phyloP scores from a whole-genome alignment of 1,140 invertebrate genomes.

The Sarcophaga bullata region DNA sequence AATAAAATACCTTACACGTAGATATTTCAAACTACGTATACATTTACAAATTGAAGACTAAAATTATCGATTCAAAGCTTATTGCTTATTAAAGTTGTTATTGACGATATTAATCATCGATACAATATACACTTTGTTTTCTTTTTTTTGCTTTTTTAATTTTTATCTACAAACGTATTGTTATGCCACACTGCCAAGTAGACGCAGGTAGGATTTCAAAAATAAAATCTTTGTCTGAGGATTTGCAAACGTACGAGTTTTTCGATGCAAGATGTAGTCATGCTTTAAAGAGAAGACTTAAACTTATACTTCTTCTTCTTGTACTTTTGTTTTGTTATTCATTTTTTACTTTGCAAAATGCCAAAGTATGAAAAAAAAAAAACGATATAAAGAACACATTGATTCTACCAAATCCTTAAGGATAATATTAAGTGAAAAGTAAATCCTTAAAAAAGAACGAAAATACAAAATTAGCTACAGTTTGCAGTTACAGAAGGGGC shows the following conservation, averaged over 20 bases:
- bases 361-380: constrained; percentile 4
- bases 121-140: too few relatives aligned
- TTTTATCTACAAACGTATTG: too few relatives aligned
- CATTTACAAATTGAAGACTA: background rate
- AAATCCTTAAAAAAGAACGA: constrained; percentile 24
- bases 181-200: too few relatives aligned
- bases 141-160: too few relatives aligned
- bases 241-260: background rate
- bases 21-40: background rate
- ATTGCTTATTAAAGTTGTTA: too few relatives aligned
- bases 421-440: constrained; percentile 38
- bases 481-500: background rate
- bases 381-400: constrained; percentile 11
- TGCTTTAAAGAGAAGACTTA: background rate
- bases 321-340: background rate
- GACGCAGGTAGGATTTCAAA: background rate
- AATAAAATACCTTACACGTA: background rate
- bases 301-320: background rate
- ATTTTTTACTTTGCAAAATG: background rate
- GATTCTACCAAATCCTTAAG: constrained; percentile 31
- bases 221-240: background rate
- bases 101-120: too few relatives aligned
- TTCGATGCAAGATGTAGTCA: background rate
- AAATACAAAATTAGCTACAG: constrained; percentile 25
- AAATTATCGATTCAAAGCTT: background rate